phyloP scores from a whole-genome alignment of 35 echinoderm and acorn worm species.

The Amphiura filiformis region DNA sequence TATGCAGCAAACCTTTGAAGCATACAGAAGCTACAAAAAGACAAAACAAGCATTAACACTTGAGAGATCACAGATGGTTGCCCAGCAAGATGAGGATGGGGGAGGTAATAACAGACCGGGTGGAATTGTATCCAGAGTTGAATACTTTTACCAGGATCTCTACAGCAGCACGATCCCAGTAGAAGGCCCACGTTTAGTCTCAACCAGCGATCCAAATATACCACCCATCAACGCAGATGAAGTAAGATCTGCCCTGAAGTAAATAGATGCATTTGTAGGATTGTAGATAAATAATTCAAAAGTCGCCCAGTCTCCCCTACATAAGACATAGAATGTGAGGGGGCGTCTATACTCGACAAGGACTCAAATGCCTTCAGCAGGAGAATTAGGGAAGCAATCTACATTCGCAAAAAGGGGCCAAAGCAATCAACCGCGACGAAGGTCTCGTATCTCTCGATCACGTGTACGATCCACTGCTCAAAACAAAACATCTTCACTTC shows the following conservation, averaged over 20 bases:
- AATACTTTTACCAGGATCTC: constrained; percentile 8
- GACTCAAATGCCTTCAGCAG: no score
- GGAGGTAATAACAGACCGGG: background rate
- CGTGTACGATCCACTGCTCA: no score
- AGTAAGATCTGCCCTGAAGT: background rate
- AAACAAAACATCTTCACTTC: no score
- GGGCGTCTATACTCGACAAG: no score
- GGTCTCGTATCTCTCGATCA: no score
- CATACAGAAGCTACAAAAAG: background rate
- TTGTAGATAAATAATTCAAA: no score
- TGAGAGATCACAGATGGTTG: constrained; percentile 15
- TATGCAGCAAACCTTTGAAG: constrained; percentile 14
- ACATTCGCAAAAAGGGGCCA: no score
- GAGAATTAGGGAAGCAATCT: no score
- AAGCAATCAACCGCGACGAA: no score
- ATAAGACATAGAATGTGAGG: no score
- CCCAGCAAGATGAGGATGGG: background rate
- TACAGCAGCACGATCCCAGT: background rate
- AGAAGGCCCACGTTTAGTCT: background rate
- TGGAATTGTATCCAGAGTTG: background rate
- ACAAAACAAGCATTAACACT: background rate
- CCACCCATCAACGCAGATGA: background rate
- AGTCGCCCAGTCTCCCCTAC: no score
- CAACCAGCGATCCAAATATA: constrained; percentile 10
- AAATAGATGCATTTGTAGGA: no score